Conservation (phyloP, 2,113 vertebrate genomes). For the Baryphthengus martii region DNA sequence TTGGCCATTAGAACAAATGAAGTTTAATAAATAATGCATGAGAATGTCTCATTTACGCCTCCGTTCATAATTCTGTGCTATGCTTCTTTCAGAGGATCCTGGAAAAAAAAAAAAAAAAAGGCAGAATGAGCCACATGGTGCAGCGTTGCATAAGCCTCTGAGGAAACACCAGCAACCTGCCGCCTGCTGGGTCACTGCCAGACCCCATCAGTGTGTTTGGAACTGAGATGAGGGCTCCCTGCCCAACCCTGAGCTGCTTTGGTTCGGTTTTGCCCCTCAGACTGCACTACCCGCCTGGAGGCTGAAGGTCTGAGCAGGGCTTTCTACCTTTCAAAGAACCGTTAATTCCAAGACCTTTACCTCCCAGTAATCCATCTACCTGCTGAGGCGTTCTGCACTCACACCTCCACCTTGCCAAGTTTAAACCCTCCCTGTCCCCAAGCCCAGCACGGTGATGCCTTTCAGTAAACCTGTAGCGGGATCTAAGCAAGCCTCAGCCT, state of each 20-base stretch:
- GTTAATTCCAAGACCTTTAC: not conserved
- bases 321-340: not conserved
- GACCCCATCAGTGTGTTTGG: fast-evolving
- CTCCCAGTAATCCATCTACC: not conserved
- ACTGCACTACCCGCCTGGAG: not conserved
- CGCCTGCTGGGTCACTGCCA: not conserved
- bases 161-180: not conserved
- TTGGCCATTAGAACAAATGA: constrained; percentile 54
- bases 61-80: constrained; percentile 80
- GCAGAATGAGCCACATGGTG: not conserved
- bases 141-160: not conserved
- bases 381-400: not conserved
- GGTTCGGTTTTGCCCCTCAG: not conserved
- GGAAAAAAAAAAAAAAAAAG: constrained; percentile 3
- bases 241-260: not conserved
- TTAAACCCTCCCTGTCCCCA: not conserved
- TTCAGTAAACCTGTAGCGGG: not conserved
- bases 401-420: not conserved
- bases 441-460: not conserved
- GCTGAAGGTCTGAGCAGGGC: not conserved
- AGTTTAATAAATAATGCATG: constrained; percentile 38
- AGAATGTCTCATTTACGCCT: constrained; percentile 78
- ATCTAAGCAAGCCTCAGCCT: not conserved
- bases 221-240: not conserved
- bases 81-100: constrained; percentile 87